Evolutionary conservation across 2,113 vertebrate genomes (phyloP).

Genomic region (Oryctolagus cuniculus): DNA sequence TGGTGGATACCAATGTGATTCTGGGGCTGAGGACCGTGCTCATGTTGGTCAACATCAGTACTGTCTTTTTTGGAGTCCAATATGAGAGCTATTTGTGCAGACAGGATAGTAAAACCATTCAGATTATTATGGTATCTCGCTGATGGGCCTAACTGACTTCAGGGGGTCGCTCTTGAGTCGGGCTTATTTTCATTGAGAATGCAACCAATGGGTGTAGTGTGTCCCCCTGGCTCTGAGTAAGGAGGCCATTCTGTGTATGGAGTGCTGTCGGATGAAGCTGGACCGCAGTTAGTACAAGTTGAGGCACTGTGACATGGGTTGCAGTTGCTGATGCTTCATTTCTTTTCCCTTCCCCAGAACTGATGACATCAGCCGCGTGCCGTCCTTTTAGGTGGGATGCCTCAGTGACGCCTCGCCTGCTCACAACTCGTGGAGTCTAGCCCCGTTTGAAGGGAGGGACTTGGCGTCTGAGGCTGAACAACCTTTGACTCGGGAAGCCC

Average conservation of each 20-base stretch:
- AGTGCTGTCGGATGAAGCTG: not conserved
- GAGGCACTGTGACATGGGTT: too few species aligned
- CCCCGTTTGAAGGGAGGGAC: not conserved
- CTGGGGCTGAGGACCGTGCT: not conserved
- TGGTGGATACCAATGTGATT: not conserved
- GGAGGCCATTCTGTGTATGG: not conserved
- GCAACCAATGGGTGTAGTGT: not conserved
- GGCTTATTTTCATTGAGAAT: not conserved
- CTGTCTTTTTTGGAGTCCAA: not conserved
- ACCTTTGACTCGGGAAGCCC: not conserved
- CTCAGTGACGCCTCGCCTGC: not conserved
- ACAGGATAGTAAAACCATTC: not conserved
- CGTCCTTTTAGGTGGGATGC: not conserved
- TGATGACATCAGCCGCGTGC: too few species aligned
- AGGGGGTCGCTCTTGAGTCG: not conserved
- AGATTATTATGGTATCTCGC: rapidly evolving
- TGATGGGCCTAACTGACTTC: not conserved
- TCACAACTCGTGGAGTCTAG: not conserved
- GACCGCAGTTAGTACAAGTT: too few species aligned
- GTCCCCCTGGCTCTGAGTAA: not conserved
- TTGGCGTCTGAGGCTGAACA: not conserved
- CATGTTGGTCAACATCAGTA: not conserved
- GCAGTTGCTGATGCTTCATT: too few species aligned
- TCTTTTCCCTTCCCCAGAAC: not conserved
- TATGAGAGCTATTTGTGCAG: not conserved